phyloP scores from a whole-genome alignment of 2,888 invertebrate genomes.

The Stegophylla sp. region DNA sequence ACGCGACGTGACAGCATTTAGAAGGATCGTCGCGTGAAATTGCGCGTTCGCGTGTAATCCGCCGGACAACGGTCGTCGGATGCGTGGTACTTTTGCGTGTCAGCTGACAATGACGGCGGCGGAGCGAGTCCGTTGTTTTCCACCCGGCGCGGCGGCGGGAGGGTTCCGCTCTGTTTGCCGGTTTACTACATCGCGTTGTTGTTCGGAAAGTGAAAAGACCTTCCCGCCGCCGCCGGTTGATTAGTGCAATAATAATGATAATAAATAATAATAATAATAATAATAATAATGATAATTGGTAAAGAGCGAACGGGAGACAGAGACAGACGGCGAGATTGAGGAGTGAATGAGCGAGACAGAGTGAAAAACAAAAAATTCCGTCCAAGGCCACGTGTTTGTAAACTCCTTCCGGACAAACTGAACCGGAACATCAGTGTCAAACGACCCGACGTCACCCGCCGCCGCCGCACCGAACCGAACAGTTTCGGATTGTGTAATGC shows the following conservation, averaged over 20 bases:
- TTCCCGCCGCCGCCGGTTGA: constrained; percentile 54
- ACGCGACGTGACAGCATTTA: neutral
- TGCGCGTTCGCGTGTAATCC: neutral
- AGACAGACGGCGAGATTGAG: neutral
- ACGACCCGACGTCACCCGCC: constrained; percentile 51
- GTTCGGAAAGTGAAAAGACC: constrained; percentile 59
- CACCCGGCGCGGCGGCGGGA: too few relatives aligned
- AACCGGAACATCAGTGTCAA: constrained; percentile 59
- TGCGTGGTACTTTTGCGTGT: constrained; percentile 26
- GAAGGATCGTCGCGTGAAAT: too few relatives aligned
- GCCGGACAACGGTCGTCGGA: neutral
- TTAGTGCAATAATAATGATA: constrained; percentile 55
- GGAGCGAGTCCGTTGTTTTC: constrained; percentile 19
- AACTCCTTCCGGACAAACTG: constrained; percentile 59
- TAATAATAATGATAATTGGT: constrained; percentile 13
- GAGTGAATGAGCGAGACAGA: neutral
- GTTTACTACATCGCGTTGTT: constrained; percentile 42
- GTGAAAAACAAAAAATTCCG: constrained; percentile 20
- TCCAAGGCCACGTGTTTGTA: constrained; percentile 51
- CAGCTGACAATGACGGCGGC: constrained; percentile 28
- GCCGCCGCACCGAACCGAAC: constrained; percentile 30
- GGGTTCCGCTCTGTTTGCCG: constrained; percentile 59
- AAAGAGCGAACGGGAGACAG: neutral
- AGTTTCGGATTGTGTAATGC: constrained; percentile 50
- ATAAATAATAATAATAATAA: constrained; percentile 3